Evolutionary conservation across 2,113 vertebrate genomes (phyloP), one percentile per base, ranked within the genome.

Genomic region (Phylloscopus whistleri): DNA sequence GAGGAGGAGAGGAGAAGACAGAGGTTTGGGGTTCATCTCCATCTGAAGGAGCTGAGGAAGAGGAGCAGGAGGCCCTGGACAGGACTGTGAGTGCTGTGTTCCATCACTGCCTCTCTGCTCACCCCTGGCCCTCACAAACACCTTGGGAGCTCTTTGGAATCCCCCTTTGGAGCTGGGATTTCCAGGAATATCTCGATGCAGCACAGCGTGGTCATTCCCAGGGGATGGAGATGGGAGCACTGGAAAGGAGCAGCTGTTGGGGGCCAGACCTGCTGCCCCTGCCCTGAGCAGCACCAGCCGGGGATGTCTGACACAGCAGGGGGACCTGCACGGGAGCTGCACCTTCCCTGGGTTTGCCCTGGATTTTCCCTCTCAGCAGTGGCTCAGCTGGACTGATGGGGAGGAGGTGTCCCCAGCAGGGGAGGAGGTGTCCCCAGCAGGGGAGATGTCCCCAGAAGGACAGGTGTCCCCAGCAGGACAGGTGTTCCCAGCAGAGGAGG

Each of bases 281-380:
- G 37, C 30, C 37, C 64, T 3, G 14, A 56, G 23, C 55, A 82
- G 52, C 41, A 20, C 7, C 0, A 4, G 28, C 37, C 0, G 0
- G 74, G n/a, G 21, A 41, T 5, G 26, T 53, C 63, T 55, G 24
- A 52, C 4, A 2, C 48, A 62, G 37, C 43, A 72, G 51, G 81
- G 56, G 7, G 23, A 83, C 22, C 13, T 59, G 48, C 26, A 22
- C 2, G 1, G 21, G 67, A 62, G 69, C 31, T 51, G 67, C 9
- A 23, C 67, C 51, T 11, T 43, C 43, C 43, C 43, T 43, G 43
- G 43, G 7, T 17, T 17, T 7, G 21, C 24, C 52, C 10, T 19
- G 21, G 72, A 6, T 69, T 44, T 46, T n/a, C 19, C 49, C 8
- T 26, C 17, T 52, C 53, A 64, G 12, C 3, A 33, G 56, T 0